Conservation (phyloP, 2,113 vertebrate genomes). For the Athene cunicularia region DNA sequence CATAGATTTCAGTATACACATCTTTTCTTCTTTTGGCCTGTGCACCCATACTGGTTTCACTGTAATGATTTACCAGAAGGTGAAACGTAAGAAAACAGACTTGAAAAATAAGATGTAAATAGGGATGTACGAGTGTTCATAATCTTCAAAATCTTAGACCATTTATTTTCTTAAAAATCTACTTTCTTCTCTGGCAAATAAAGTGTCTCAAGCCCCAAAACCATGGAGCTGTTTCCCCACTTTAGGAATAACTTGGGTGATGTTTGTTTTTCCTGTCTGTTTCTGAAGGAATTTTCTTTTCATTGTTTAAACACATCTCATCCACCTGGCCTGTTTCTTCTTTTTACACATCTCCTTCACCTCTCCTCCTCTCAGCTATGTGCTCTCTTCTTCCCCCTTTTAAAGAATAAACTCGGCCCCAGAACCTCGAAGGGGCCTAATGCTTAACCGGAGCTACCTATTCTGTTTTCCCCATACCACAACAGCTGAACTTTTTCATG, state of each 20-base stretch:
- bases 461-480: background rate
- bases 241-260: background rate
- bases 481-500: background rate
- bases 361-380: background rate
- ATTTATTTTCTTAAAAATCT: background rate
- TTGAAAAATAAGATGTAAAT: background rate
- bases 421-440: background rate
- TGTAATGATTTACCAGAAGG: background rate
- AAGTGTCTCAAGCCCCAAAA: background rate
- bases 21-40: background rate
- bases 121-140: background rate
- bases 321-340: background rate
- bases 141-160: background rate
- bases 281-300: background rate
- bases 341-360: background rate
- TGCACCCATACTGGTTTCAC: background rate
- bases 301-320: background rate
- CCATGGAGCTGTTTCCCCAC: background rate
- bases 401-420: background rate
- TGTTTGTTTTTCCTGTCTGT: background rate
- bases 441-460: background rate
- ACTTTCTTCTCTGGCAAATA: background rate
- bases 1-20: background rate
- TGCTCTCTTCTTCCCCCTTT: background rate
- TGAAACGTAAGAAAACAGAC: background rate